Evolutionary conservation across 2,888 invertebrate genomes (phyloP), one percentile per base, ranked within the genome.

Genomic region (Empis stercorea): DNA sequence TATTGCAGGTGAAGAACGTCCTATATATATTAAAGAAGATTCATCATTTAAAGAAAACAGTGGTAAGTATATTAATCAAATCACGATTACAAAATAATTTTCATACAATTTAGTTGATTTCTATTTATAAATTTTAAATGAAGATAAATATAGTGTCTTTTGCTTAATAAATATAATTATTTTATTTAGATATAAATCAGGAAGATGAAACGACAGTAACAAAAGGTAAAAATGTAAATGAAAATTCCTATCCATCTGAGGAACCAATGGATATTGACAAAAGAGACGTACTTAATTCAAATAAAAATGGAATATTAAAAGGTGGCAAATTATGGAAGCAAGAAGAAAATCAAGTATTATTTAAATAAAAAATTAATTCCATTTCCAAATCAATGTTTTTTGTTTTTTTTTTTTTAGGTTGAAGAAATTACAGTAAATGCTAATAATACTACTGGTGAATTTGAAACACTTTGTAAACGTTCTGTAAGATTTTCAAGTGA

Each of bases 281-380:
- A 44, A 44, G 37, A 9, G 43, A 17, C 16, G 39, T 16, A 14
- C 17, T 7, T 16, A 7, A 16, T 17, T 11, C 43, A 4, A 34
- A 16, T 10, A 71, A 81, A 30, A 81, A 79, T 42, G 86, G 87
- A 27, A 87, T 86, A 50, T 70, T 86, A 5, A 86, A 86, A 63
- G 84, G 86, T 13, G 85, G 86, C 10, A 74, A 82, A 51, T 71
- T 86, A 13, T 85, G 86, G 85, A 82, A 82, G 57, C 76, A 76
- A 48, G 64, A 78, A 47, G 72, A 62, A 54, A 74, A 75, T 52
- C 76, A 76, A 74, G 78, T 78, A n/a, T n/a, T n/a, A n/a, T n/a
- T n/a, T n/a, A n/a, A n/a, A n/a, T n/a, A n/a, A n/a, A n/a, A n/a
- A n/a, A n/a, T n/a, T n/a, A n/a, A n/a, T n/a, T n/a, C n/a, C n/a